Evolutionary conservation across 2,113 vertebrate species (phyloP).

Genomic region (Mus musculus): DNA sequence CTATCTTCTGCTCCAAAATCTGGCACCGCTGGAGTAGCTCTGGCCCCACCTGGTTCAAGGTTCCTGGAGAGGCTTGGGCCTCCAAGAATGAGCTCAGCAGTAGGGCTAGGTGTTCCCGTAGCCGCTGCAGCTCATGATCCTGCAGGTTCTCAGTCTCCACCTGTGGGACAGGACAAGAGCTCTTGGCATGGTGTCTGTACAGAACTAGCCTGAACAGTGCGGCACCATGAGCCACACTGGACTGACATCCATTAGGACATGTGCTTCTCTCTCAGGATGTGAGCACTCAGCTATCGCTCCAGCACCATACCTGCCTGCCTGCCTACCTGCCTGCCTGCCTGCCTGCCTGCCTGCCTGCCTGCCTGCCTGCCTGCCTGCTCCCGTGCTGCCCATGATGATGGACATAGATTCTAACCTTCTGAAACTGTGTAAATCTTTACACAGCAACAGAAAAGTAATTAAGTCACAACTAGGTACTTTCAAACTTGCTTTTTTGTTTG

Average conservation of each 20-base stretch:
- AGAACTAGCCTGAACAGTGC: background rate
- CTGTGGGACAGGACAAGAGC: slow-evolving; percentile 76
- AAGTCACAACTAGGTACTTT: background rate
- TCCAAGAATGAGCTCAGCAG: slow-evolving; percentile 87
- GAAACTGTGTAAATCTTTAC: background rate
- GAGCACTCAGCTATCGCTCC: background rate
- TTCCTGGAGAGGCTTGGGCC: slow-evolving; percentile 70
- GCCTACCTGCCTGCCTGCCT: background rate
- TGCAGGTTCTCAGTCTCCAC: slow-evolving; percentile 89
- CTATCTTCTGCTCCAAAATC: slow-evolving; percentile 90
- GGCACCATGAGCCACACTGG: background rate
- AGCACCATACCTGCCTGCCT: background rate
- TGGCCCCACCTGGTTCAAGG: background rate
- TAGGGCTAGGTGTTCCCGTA: slow-evolving; percentile 92
- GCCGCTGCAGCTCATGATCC: slow-evolving; percentile 90
- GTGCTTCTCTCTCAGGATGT: background rate
- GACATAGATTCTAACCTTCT: background rate
- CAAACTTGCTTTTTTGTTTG: background rate
- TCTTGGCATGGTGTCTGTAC: background rate
- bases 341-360: background rate
- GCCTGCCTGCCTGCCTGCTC: background rate
- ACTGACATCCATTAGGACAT: background rate
- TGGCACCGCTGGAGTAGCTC: slow-evolving; percentile 91
- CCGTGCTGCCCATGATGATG: background rate
- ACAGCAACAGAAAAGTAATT: background rate